Base-by-base conservation (phyloP, 2,797 vertebrate genomes). In the Hydrocynus forskahlii region DNA sequence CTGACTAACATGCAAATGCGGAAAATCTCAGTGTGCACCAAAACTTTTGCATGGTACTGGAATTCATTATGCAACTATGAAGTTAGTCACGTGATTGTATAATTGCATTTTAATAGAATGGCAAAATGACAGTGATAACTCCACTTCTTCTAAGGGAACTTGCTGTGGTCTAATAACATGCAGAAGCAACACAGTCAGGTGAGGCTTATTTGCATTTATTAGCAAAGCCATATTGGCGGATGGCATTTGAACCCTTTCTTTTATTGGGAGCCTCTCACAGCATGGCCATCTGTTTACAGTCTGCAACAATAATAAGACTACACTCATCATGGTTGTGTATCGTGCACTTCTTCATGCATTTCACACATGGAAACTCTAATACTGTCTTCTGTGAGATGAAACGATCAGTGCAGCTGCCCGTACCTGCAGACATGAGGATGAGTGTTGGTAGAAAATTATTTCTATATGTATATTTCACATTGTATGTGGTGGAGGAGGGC, bases 401-500 rank as follows among this genome's bases (percentile, higher is more conserved):
- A 77, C 45, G 52, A 80, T 66, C 73, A 43, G 76, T 55, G 64
- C 55, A 68, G 70, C 75, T 81, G 81, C 76, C 48, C 60, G 78
- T 80, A 80, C 78, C 82, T 70, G 77, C 16, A 82, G 84, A 87
- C 75, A 48, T 76, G 62, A 55, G 64, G 81, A 83, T 72, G 77
- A 84, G 86, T 69, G 71, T 74, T 81, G 54, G 79, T 63, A 80
- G 84, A 79, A 85, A 87, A 84, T 84, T 48, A 81, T 83, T 84
- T 86, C 86, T 86, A 81, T 88, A 86, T 82, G 85, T 82, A 86
- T 88, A 87, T 88, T 87, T 86, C 64, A 81, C 80, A 70, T 78
- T 80, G 80, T 85, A 84, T 79, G 45, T 57, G 73, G 81, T 35
- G 21, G 81, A 80, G 82, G 68, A 78, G 74, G 80, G 75, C 77